Percentiles rank a stretch among this genome's conserved stretches.
These are phyloP conservation scores for Boulengeromyrus knoepffleri DNA, from an alignment of 2,113 vertebrate genomes.

Conservation along the genomic window DNA sequence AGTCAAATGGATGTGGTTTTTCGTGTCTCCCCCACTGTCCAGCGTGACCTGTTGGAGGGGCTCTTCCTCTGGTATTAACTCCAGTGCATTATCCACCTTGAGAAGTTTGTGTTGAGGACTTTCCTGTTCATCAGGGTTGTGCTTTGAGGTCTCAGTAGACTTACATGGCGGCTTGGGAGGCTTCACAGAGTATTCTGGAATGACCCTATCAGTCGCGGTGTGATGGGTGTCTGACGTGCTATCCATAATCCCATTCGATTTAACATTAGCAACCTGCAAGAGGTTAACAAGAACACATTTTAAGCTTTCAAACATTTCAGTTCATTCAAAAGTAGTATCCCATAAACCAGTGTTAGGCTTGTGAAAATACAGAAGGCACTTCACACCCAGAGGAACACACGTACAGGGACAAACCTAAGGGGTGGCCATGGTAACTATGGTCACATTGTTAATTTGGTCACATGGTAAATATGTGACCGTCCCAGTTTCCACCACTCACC, in stretches of 20 bases:
- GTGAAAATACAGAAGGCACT: neutral
- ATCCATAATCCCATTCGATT: slow-evolving; percentile 76
- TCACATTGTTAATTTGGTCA: neutral
- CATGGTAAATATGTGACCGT: neutral
- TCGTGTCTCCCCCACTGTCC: slow-evolving; percentile 18
- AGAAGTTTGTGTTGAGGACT: slow-evolving; percentile 52
- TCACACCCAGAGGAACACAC: neutral
- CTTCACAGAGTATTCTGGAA: slow-evolving; percentile 15
- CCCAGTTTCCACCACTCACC: neutral
- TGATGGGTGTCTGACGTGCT: slow-evolving; percentile 48
- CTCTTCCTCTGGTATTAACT: slow-evolving; percentile 21
- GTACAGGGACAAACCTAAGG: neutral
- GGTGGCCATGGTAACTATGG: neutral
- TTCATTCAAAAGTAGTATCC: neutral
- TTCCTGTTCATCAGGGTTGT: neutral
- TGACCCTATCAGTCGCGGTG: slow-evolving; percentile 31
- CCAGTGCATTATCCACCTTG: slow-evolving; percentile 45
- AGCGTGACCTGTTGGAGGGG: slow-evolving; percentile 23
- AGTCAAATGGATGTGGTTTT: slow-evolving; percentile 2
- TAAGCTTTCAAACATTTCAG: neutral
- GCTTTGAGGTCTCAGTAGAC: slow-evolving; percentile 17
- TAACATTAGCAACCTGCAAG: slow-evolving; percentile 68
- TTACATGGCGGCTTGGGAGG: slow-evolving; percentile 5
- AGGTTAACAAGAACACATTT: neutral
- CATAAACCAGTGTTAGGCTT: neutral